Conservation (phyloP, 1,140 invertebrate species). For the Ditylenchus dipsaci region DNA sequence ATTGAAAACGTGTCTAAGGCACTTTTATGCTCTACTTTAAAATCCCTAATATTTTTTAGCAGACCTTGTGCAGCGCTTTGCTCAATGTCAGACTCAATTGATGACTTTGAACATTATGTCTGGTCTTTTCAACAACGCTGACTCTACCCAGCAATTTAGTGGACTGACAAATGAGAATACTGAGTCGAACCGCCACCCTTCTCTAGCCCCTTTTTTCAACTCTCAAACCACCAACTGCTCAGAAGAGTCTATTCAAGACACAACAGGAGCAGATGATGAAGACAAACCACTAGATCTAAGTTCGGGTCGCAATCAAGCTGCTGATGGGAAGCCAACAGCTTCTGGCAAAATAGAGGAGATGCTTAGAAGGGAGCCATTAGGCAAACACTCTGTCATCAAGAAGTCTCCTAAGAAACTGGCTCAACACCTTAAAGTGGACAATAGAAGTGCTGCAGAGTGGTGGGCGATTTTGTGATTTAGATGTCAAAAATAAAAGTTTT, state of each 20-base stretch:
- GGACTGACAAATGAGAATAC: background rate
- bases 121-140: background rate
- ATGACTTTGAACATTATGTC: slow-evolving; percentile 7
- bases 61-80: background rate
- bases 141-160: background rate
- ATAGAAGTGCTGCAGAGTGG: background rate
- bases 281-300: slow-evolving; percentile 8
- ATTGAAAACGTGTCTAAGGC: background rate
- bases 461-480: background rate
- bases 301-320: background rate
- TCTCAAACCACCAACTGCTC: background rate
- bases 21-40: too few relatives aligned
- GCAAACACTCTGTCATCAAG: background rate
- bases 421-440: background rate
- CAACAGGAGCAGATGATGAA: background rate
- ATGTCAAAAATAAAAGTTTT: background rate
- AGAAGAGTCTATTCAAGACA: background rate
- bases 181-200: slow-evolving; percentile 3
- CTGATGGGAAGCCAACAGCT: background rate
- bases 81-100: slow-evolving; percentile 10
- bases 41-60: too few relatives aligned
- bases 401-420: background rate
- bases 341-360: background rate
- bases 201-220: background rate
- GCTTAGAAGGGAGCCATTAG: background rate